Evolutionary conservation across 2,797 vertebrate species (phyloP).

Genomic region (Mus caroli): DNA sequence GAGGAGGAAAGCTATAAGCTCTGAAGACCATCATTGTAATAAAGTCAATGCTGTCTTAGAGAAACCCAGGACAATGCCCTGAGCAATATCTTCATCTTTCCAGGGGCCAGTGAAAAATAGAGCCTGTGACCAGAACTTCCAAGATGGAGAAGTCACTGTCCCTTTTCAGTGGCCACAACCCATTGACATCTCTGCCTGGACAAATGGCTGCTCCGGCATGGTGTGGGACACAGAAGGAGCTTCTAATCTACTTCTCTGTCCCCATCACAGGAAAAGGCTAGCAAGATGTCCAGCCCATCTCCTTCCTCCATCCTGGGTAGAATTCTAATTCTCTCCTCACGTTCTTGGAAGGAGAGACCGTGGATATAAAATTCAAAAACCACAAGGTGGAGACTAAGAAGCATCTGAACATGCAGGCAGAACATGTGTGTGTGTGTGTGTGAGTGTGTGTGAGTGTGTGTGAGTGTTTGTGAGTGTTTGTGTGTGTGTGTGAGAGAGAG

Average conservation of each 20-base stretch:
- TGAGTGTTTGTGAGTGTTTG: too few species aligned
- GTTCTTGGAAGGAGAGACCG: neutral
- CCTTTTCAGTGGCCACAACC: neutral
- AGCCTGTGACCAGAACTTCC: neutral
- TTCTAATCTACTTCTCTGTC: neutral
- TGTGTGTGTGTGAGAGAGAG: too few species aligned
- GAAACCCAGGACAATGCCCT: neutral
- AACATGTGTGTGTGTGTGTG: neutral
- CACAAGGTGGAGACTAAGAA: neutral
- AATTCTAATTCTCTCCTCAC: neutral
- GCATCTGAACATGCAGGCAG: neutral
- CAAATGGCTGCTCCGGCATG: neutral
- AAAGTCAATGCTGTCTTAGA: neutral
- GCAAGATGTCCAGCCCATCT: neutral
- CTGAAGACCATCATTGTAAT: neutral
- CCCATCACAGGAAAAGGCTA: neutral
- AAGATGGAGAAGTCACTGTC: neutral
- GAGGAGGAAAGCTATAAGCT: neutral
- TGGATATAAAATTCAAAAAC: neutral
- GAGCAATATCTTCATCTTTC: neutral
- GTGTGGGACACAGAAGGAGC: neutral
- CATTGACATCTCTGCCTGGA: fast-evolving
- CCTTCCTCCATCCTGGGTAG: neutral
- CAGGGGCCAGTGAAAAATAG: neutral
- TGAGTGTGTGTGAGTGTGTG: too few species aligned